phyloP scores from a whole-genome alignment of 2,113 vertebrate species.

The Dromaius novaehollandiae region DNA sequence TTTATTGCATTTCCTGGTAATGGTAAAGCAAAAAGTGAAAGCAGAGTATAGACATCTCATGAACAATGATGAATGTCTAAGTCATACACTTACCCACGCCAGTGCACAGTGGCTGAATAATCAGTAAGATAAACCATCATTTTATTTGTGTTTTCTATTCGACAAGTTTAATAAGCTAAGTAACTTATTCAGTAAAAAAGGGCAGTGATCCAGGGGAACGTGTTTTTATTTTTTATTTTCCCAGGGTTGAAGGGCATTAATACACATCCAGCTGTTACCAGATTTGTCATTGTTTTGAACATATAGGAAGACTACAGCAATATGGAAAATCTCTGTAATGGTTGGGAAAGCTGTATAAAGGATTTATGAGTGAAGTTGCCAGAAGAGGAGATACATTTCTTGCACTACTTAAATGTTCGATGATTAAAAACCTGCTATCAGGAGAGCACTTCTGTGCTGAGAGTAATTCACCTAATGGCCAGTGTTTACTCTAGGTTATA shows the following conservation, averaged over 20 bases:
- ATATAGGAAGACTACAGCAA: background rate
- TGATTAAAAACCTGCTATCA: background rate
- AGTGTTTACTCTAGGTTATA: background rate
- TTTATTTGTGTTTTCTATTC: slow-evolving; percentile 24
- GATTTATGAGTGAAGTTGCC: background rate
- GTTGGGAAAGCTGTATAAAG: background rate
- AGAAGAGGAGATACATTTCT: background rate
- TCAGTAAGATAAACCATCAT: background rate
- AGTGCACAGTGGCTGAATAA: background rate
- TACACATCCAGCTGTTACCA: background rate
- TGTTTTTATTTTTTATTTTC: slow-evolving; percentile 17
- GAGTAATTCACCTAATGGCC: background rate
- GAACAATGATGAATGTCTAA: background rate
- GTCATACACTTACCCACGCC: background rate
- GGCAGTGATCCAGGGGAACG: background rate
- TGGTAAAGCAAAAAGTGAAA: background rate
- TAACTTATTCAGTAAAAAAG: background rate
- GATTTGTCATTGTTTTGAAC: background rate
- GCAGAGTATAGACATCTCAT: background rate
- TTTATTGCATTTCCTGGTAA: background rate
- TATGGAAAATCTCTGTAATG: background rate
- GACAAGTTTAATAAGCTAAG: slow-evolving; percentile 32
- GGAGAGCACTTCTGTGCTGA: background rate
- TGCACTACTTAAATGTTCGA: background rate
- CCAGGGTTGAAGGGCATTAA: background rate